These are phyloP conservation scores for Drosophila anomalata DNA, from an alignment of 2,888 invertebrate species.

Conservation along the genomic window DNA sequence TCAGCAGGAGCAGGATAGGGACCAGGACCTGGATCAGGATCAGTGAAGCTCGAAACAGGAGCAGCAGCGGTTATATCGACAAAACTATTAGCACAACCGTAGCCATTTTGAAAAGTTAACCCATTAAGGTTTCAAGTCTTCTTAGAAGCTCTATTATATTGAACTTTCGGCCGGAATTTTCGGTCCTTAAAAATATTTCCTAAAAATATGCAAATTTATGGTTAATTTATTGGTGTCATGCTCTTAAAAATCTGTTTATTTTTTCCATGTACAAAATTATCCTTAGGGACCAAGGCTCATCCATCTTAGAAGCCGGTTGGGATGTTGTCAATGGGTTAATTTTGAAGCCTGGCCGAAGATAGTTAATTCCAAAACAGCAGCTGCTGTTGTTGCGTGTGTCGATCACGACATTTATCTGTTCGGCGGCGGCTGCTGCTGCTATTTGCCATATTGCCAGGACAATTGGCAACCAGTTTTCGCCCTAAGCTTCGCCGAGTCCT, in stretches of 20 bases:
- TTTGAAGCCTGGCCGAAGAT: conserved; percentile 22
- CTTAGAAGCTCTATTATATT: not conserved
- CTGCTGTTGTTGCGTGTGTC: conserved; percentile 38
- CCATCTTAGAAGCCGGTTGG: not conserved
- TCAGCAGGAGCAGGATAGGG: conserved; percentile 50
- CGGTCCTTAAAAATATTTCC: too few species aligned
- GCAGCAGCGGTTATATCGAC: conserved; percentile 7
- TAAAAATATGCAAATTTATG: not conserved
- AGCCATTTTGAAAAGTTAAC: conserved; percentile 59
- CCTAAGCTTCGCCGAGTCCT: conserved; percentile 63
- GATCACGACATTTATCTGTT: conserved; percentile 60
- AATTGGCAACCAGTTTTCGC: conserved; percentile 72
- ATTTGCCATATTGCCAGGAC: conserved; percentile 43
- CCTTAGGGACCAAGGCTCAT: too few species aligned
- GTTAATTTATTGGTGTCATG: not conserved
- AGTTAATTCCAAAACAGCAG: conserved; percentile 31
- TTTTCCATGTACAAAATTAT: not conserved
- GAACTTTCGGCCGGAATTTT: too few species aligned
- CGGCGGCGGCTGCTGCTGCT: conserved; percentile 23
- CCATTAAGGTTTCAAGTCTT: not conserved
- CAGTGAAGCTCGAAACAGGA: conserved; percentile 19
- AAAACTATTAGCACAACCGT: conserved; percentile 64
- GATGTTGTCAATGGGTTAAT: conserved; percentile 31
- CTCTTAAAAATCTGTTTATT: not conserved
- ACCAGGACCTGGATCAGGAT: conserved; percentile 24